These are phyloP conservation scores for Mythimna ferrago DNA, from an alignment of 2,888 invertebrate genomes.

Conservation along the genomic window DNA sequence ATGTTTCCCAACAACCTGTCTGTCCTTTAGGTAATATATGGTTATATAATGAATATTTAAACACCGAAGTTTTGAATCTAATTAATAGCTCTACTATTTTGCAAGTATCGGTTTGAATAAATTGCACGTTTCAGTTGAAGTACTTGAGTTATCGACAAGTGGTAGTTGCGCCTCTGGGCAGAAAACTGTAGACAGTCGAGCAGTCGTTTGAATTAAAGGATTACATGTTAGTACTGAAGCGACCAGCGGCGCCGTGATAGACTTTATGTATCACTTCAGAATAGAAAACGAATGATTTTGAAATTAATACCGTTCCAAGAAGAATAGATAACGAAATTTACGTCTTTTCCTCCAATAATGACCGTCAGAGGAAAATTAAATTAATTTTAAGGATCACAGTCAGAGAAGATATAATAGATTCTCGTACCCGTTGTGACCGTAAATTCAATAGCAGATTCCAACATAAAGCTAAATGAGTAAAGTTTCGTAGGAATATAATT, in stretches of 20 bases:
- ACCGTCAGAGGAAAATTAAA: not conserved
- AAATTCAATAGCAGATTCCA: conserved; percentile 37
- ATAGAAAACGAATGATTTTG: conserved; percentile 11
- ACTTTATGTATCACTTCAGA: conserved; percentile 3
- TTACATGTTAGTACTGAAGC: conserved; percentile 24
- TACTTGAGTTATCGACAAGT: conserved; percentile 36
- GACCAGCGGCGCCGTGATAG: not conserved
- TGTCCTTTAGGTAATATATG: conserved; percentile 50
- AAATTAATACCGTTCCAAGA: not conserved
- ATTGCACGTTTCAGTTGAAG: conserved; percentile 40
- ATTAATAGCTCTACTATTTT: conserved; percentile 23
- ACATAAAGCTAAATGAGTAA: conserved; percentile 43
- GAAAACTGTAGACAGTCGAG: conserved; percentile 21
- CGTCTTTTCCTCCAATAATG: not conserved
- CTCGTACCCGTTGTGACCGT: not conserved
- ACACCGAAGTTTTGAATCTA: conserved; percentile 36
- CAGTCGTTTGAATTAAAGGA: conserved; percentile 34
- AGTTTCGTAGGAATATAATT: conserved; percentile 41
- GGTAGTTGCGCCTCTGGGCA: conserved; percentile 26
- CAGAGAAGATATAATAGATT: conserved; percentile 1
- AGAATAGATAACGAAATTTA: not conserved
- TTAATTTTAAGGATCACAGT: not conserved
- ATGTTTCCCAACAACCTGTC: conserved; percentile 51
- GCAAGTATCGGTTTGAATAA: conserved; percentile 35
- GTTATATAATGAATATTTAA: conserved; percentile 52